Evolutionary conservation across 1,140 invertebrate species (phyloP).

Genomic region (Lepidurus packardi): DNA sequence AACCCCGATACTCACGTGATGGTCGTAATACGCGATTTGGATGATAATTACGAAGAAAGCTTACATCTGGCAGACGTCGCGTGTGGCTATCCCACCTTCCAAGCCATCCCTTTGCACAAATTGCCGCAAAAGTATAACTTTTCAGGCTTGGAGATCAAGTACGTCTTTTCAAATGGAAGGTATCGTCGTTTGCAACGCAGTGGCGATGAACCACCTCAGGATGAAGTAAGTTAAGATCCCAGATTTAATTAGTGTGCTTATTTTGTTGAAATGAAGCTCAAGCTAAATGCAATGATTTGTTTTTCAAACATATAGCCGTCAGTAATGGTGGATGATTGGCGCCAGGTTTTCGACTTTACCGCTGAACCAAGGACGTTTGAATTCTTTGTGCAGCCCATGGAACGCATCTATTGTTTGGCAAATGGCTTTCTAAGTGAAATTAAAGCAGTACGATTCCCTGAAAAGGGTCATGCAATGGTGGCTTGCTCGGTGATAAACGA

Average conservation of each 20-base stretch:
- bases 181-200: neutral
- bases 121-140: neutral
- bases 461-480: neutral
- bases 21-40: neutral
- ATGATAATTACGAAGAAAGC: conserved; percentile 10
- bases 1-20: conserved; percentile 12
- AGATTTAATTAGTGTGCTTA: no score
- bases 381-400: neutral
- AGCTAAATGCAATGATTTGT: no score
- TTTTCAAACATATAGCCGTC: neutral
- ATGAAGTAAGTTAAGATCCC: neutral
- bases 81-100: conserved; percentile 13
- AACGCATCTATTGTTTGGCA: neutral
- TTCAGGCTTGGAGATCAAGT: neutral
- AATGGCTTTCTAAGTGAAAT: neutral
- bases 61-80: neutral
- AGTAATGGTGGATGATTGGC: neutral
- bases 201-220: neutral
- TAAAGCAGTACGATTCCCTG: neutral
- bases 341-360: conserved; percentile 8
- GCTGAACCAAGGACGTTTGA: neutral
- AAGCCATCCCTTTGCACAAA: neutral
- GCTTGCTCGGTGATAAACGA: neutral
- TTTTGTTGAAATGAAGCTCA: no score
- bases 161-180: neutral